Percentiles rank a stretch among this genome's conserved stretches.
Evolutionary conservation across 1,140 invertebrate species (phyloP).

Genomic region (Campoletis sonorensis): DNA sequence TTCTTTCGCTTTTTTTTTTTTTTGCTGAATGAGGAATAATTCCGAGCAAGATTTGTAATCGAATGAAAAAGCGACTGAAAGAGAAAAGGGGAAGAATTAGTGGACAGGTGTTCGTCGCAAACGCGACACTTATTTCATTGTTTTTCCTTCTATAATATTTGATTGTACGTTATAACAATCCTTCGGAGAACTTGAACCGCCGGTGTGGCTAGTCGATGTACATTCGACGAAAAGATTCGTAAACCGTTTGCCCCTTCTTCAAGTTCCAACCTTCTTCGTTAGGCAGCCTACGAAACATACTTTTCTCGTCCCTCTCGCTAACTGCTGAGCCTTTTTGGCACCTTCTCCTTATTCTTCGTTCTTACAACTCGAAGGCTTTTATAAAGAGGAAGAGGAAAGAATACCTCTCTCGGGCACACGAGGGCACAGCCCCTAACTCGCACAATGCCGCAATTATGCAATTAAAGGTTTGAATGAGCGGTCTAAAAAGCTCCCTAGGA

Average conservation of each 20-base stretch:
- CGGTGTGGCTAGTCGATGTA: neutral
- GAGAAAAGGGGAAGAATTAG: neutral
- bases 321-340: slow-evolving; percentile 39
- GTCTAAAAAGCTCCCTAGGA: slow-evolving; percentile 21
- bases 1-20: no score
- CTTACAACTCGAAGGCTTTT: neutral
- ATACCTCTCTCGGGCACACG: slow-evolving; percentile 53
- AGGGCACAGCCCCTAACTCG: slow-evolving; percentile 37
- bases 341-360: slow-evolving; percentile 25
- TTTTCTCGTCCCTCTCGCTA: slow-evolving; percentile 22
- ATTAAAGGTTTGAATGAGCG: slow-evolving; percentile 63
- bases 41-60: no score
- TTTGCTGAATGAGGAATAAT: no score
- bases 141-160: neutral
- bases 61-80: no score
- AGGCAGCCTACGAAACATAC: neutral
- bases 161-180: neutral
- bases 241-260: neutral
- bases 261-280: neutral
- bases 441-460: slow-evolving; percentile 72
- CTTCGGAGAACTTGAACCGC: neutral
- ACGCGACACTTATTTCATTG: neutral
- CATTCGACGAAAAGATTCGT: neutral
- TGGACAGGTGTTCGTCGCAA: neutral
- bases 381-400: neutral